A percentile compares a stretch with the other conserved stretches of the same genome.
These are phyloP conservation scores for Anas platyrhynchos DNA, from an alignment of 2,113 vertebrate species.

Conservation along the genomic window DNA sequence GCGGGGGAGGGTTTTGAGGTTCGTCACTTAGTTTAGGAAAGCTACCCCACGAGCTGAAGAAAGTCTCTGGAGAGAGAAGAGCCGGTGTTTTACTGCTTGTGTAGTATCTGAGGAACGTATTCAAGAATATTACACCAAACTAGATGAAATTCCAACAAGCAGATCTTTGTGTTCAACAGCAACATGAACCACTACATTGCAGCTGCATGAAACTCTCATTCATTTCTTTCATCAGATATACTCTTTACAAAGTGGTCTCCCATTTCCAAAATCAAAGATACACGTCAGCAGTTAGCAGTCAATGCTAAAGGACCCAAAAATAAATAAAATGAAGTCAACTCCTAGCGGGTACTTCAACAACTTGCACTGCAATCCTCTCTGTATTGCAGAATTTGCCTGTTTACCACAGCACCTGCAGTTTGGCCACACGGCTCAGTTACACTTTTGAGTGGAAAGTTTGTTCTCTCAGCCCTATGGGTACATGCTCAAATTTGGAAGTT, in stretches of 20 bases:
- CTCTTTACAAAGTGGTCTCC: background rate
- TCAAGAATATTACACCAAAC: background rate
- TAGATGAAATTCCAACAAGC: background rate
- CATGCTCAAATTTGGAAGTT: background rate
- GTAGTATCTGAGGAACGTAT: background rate
- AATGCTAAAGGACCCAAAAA: background rate
- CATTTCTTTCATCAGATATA: background rate
- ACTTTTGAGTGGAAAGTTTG: background rate
- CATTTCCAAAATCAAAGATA: background rate
- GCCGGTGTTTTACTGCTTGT: conserved; percentile 7
- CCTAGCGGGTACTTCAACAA: background rate
- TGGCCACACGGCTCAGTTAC: background rate
- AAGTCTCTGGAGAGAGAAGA: conserved; percentile 79
- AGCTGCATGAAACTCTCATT: background rate
- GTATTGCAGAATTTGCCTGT: background rate
- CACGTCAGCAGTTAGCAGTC: background rate
- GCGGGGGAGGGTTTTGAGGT: conserved; percentile 88
- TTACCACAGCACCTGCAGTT: background rate
- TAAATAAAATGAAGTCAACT: background rate
- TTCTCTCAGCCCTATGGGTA: background rate
- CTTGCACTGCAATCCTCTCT: background rate
- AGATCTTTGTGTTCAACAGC: background rate
- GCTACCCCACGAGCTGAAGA: conserved; percentile 92
- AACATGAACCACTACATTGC: background rate
- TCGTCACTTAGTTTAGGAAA: conserved; percentile 91